Conservation (phyloP, 2,888 invertebrate genomes). For the Byasa hedistus region DNA sequence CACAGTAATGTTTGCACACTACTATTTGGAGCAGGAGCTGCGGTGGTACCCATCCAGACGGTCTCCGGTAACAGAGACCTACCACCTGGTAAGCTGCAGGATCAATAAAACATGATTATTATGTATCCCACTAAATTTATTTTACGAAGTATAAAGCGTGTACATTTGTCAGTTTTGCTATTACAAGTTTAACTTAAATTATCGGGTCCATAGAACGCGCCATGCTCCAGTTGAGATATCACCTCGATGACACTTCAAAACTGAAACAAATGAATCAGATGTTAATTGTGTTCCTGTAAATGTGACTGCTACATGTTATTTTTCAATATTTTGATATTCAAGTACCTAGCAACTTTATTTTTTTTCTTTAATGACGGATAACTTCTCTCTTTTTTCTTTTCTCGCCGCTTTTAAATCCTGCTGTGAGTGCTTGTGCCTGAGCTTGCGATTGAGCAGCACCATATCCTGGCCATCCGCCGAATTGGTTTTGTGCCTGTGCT, state of each 20-base stretch:
- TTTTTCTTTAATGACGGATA: not conserved
- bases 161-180: slow-evolving; percentile 38
- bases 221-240: slow-evolving; percentile 36
- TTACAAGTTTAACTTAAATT: slow-evolving; percentile 37
- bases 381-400: slow-evolving; percentile 27
- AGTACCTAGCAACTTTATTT: too few relatives aligned
- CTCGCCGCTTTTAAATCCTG: slow-evolving; percentile 30
- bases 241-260: slow-evolving; percentile 20
- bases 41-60: too few relatives aligned
- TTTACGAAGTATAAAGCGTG: slow-evolving; percentile 41
- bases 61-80: too few relatives aligned
- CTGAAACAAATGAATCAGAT: slow-evolving; percentile 33
- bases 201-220: slow-evolving; percentile 35
- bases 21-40: too few relatives aligned
- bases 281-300: too few relatives aligned
- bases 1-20: too few relatives aligned
- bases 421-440: slow-evolving; percentile 26
- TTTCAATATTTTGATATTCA: too few relatives aligned
- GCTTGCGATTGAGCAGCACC: slow-evolving; percentile 11
- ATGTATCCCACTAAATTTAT: slow-evolving; percentile 44
- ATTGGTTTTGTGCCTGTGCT: slow-evolving; percentile 10
- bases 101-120: slow-evolving; percentile 25
- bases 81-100: too few relatives aligned
- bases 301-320: too few relatives aligned
- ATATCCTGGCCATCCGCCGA: slow-evolving; percentile 20